Percentiles rank a stretch among this genome's conserved stretches.
These are phyloP conservation scores for Phylloscopus trochilus DNA, from an alignment of 2,113 vertebrate species.

Conservation along the genomic window DNA sequence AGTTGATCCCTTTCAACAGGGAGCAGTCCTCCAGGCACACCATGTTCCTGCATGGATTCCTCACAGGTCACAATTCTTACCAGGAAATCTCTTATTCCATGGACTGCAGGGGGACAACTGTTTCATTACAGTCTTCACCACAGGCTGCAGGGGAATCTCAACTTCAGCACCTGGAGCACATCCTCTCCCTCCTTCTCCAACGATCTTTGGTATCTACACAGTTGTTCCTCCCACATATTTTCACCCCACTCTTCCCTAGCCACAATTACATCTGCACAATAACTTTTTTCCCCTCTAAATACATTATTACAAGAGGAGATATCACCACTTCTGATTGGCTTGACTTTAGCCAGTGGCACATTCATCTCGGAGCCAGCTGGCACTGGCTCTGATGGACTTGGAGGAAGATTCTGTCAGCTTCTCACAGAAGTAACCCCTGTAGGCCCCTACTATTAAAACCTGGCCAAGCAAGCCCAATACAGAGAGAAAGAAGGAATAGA, in stretches of 20 bases:
- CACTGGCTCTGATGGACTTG: not conserved
- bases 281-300: not conserved
- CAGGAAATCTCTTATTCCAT: not conserved
- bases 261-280: not conserved
- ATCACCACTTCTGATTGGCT: not conserved
- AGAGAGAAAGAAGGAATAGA: not conserved
- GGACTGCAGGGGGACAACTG: not conserved
- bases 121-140: not conserved
- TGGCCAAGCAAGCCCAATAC: not conserved
- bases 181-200: not conserved
- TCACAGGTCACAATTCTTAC: not conserved
- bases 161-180: not conserved
- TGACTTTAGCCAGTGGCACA: not conserved
- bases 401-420: not conserved
- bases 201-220: not conserved
- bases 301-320: not conserved
- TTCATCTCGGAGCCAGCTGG: not conserved
- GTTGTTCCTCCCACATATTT: not conserved
- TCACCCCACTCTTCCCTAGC: accelerated
- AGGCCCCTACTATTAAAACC: not conserved
- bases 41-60: not conserved
- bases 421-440: not conserved
- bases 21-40: not conserved
- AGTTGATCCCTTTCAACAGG: not conserved
- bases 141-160: not conserved